Percentiles rank a stretch among this genome's conserved stretches.
These are phyloP conservation scores for Leptobrachium ailaonicum DNA, from an alignment of 2,113 vertebrate species.

Conservation along the genomic window DNA sequence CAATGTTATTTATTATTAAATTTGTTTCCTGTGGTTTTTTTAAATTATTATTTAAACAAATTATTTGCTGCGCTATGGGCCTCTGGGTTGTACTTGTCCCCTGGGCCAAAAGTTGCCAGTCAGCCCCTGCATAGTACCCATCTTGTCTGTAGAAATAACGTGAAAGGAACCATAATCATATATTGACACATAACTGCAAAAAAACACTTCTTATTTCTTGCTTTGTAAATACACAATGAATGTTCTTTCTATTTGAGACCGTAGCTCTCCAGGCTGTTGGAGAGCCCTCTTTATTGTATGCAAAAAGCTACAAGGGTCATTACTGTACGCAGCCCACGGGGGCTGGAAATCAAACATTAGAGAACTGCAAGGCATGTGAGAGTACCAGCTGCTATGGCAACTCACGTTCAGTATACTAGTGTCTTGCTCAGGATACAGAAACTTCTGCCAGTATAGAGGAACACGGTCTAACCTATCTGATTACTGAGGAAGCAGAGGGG, in stretches of 20 bases:
- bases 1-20: no score
- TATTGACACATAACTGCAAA: slow-evolving; percentile 3
- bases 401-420: slow-evolving; percentile 2
- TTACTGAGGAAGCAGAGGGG: no score
- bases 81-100: no score
- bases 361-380: slow-evolving; percentile 5
- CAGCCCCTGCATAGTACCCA: no score
- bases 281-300: slow-evolving; percentile 23
- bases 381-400: slow-evolving; percentile 29
- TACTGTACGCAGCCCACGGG: not conserved
- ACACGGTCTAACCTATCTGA: not conserved
- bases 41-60: no score
- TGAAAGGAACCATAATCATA: not conserved
- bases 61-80: no score
- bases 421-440: slow-evolving; percentile 5
- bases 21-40: no score
- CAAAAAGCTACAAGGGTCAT: slow-evolving; percentile 20
- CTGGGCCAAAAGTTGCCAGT: no score
- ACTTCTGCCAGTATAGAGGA: slow-evolving; percentile 6
- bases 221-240: slow-evolving; percentile 17
- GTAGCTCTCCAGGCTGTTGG: slow-evolving; percentile 10
- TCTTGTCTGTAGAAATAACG: not conserved
- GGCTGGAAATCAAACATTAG: not conserved
- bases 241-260: slow-evolving; percentile 20
- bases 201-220: slow-evolving; percentile 2